These are phyloP conservation scores for Dasypus novemcinctus DNA, from an alignment of 2,113 vertebrate genomes.

Conservation along the genomic window DNA sequence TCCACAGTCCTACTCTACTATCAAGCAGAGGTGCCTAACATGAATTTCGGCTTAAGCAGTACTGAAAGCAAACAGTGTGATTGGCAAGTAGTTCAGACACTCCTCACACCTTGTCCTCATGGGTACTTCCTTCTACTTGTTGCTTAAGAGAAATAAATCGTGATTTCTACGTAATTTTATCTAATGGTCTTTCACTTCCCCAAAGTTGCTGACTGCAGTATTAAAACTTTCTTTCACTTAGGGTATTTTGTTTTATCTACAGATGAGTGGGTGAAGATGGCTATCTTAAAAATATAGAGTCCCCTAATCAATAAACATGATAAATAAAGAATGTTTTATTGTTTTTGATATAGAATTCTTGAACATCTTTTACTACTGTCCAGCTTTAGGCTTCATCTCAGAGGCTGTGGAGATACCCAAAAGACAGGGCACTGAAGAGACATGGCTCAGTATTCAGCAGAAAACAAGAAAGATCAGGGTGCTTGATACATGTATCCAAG, in stretches of 20 bases:
- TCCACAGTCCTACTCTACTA: background rate
- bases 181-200: background rate
- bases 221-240: background rate
- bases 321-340: background rate
- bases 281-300: background rate
- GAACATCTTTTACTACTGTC: background rate
- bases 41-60: background rate
- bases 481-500: background rate
- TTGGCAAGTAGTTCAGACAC: background rate
- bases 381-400: background rate
- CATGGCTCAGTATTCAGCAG: background rate
- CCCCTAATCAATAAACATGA: background rate
- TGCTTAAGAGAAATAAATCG: background rate
- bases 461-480: background rate
- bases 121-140: background rate
- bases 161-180: background rate
- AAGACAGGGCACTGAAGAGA: background rate
- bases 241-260: background rate
- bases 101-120: background rate
- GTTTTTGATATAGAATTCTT: background rate
- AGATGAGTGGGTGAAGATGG: background rate
- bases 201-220: background rate
- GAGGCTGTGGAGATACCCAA: no score
- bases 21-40: background rate
- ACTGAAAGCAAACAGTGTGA: background rate